Evolutionary conservation across 2,888 invertebrate genomes (phyloP).

Genomic region (Xestia rhomboidea): DNA sequence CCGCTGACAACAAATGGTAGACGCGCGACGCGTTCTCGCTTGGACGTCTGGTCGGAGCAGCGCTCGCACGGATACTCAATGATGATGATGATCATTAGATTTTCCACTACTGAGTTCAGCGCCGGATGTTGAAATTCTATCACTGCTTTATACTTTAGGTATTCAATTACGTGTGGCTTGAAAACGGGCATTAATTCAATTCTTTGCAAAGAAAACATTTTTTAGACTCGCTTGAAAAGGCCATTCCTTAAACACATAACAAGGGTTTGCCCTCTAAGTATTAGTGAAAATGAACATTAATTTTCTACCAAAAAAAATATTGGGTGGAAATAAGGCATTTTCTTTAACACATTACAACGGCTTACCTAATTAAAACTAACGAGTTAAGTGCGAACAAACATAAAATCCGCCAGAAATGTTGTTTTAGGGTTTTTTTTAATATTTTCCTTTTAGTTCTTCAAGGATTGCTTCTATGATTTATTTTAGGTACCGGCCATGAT

Average conservation of each 20-base stretch:
- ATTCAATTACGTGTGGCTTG: neutral
- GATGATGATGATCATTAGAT: no score
- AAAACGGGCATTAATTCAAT: neutral
- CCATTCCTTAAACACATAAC: neutral
- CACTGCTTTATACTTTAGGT: neutral
- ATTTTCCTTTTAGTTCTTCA: neutral
- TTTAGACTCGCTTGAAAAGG: neutral
- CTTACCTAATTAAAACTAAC: constrained; percentile 44
- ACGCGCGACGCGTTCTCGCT: no score
- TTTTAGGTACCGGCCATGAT: constrained; percentile 4
- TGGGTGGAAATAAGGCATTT: neutral
- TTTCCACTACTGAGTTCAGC: no score
- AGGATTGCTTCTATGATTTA: constrained; percentile 15
- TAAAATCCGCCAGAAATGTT: constrained; percentile 36
- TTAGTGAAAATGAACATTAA: neutral
- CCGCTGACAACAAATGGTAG: no score
- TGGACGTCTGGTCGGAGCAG: no score
- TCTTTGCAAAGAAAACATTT: neutral
- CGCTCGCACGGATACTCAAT: no score
- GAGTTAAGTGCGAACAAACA: constrained; percentile 56
- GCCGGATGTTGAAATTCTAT: no score
- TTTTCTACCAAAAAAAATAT: neutral
- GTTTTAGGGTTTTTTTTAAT: constrained; percentile 12
- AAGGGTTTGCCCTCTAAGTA: neutral
- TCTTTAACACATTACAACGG: neutral